A percentile compares a stretch with the other conserved stretches of the same genome.
phyloP scores from a whole-genome alignment of 2,797 vertebrate species.

The Tiaroga cobitis region DNA sequence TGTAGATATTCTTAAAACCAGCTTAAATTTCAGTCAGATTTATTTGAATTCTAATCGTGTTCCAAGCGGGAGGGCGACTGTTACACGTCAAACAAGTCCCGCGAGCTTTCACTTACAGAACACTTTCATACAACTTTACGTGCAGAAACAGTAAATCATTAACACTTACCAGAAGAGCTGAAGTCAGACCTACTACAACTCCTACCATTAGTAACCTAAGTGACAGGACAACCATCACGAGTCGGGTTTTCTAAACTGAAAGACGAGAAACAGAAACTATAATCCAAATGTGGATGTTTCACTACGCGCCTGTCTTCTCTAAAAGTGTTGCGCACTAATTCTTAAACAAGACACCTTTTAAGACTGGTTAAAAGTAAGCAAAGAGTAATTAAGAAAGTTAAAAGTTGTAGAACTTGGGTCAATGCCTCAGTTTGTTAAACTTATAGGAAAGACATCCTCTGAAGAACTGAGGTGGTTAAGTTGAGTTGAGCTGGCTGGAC shows the following conservation, averaged over 20 bases:
- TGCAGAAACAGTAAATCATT: slow-evolving; percentile 29
- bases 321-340: slow-evolving; percentile 47
- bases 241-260: slow-evolving; percentile 62
- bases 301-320: slow-evolving; percentile 47
- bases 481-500: slow-evolving; percentile 68
- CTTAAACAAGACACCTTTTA: slow-evolving; percentile 17
- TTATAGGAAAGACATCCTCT: slow-evolving; percentile 68
- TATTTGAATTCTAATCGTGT: not conserved
- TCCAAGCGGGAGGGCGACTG: not conserved
- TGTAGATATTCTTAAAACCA: not conserved
- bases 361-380: slow-evolving; percentile 42
- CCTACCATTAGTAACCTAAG: slow-evolving; percentile 81
- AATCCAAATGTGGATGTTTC: slow-evolving; percentile 63
- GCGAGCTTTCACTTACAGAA: slow-evolving; percentile 14
- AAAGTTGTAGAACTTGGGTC: slow-evolving; percentile 72
- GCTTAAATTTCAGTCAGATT: not conserved
- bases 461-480: slow-evolving; percentile 42
- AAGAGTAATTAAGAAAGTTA: slow-evolving; percentile 54
- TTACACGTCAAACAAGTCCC: not conserved
- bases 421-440: slow-evolving; percentile 62
- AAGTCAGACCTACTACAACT: slow-evolving; percentile 77
- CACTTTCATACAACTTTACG: slow-evolving; percentile 25
- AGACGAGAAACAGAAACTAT: slow-evolving; percentile 56
- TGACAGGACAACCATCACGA: slow-evolving; percentile 89
- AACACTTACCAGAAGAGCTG: slow-evolving; percentile 85